Evolutionary conservation across 2,797 vertebrate species (phyloP).

Genomic region (Fundulus diaphanus): DNA sequence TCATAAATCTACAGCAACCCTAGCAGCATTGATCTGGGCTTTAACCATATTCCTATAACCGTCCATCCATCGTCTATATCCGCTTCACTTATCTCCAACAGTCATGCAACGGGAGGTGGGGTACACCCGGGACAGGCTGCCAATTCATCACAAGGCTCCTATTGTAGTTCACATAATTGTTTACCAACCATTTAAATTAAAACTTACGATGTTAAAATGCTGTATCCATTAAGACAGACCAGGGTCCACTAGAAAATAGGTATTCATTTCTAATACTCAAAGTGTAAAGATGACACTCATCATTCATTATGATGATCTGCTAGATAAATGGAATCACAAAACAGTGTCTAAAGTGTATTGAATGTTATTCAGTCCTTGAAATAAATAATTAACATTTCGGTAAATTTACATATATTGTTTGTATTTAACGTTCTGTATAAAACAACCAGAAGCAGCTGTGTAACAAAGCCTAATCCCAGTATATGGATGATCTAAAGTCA

Average conservation of each 20-base stretch:
- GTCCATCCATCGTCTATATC: background rate
- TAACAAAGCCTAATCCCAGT: background rate
- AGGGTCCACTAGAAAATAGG: constrained; percentile 1
- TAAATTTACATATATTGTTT: background rate
- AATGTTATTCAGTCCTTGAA: background rate
- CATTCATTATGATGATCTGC: constrained; percentile 39
- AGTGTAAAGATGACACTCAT: constrained; percentile 26
- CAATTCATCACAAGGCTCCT: background rate
- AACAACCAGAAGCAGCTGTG: too few relatives aligned
- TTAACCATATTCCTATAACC: background rate
- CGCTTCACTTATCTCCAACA: background rate
- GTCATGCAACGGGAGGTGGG: background rate
- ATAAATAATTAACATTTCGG: background rate
- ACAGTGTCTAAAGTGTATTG: constrained; percentile 6
- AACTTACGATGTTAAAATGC: background rate
- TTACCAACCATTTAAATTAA: constrained; percentile 6
- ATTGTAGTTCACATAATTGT: background rate
- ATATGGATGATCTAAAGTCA: background rate
- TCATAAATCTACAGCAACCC: background rate
- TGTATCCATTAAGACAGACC: background rate
- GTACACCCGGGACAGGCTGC: background rate
- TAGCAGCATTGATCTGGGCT: background rate
- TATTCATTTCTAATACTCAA: constrained; percentile 35
- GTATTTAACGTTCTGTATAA: background rate
- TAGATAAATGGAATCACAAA: constrained; percentile 35